Base-by-base conservation (phyloP, 2,797 vertebrate genomes). In the Gastrophryne carolinensis region DNA sequence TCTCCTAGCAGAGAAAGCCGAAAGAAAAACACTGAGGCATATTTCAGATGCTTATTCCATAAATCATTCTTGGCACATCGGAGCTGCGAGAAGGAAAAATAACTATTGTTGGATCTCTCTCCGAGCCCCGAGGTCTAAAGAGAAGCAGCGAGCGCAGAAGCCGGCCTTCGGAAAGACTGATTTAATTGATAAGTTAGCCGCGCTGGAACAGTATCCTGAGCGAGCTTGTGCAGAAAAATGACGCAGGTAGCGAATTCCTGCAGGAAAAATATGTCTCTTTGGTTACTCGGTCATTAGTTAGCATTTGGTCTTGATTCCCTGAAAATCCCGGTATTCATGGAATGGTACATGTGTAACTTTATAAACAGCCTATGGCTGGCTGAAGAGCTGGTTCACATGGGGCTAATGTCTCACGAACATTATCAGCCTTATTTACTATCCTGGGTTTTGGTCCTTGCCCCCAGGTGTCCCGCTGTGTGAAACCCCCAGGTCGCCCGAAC, bases 201-300 rank as follows among this genome's bases (percentile, higher is more conserved):
- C 4, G 24, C 27, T 3, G 35, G 35, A 29, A 44, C 27, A 58
- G 62, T 35, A 58, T 47, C 32, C 17, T 32, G 70, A 34, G 47
- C 13, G 21, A 21, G 72, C 15, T 35, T 13, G 19, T 58, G 17
- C 12, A 50, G 50, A 61, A 24, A 34, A 62, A 32, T 76, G 73
- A 76, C 73, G 73, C 73, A 69, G 24, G 47, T 69, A 47, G 65
- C 47, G 62, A 50, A 76, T 68, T 76, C 73, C 65, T 53, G 19
- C 11, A 5, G 37, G 24, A 35, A 12, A 56, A 54, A 52, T 19
- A 52, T 69, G 47, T 41, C 39, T 67, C 35, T 63, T 63, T 11
- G 26, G 32, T 69, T 61, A 41, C 60, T 76, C 62, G 32, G 24
- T 62, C 13, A 44, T 69, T 63, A 56, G 50, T 76, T 62, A 54